Base-by-base conservation (phyloP, 2,113 vertebrate genomes). In the Embiotoca jacksoni region DNA sequence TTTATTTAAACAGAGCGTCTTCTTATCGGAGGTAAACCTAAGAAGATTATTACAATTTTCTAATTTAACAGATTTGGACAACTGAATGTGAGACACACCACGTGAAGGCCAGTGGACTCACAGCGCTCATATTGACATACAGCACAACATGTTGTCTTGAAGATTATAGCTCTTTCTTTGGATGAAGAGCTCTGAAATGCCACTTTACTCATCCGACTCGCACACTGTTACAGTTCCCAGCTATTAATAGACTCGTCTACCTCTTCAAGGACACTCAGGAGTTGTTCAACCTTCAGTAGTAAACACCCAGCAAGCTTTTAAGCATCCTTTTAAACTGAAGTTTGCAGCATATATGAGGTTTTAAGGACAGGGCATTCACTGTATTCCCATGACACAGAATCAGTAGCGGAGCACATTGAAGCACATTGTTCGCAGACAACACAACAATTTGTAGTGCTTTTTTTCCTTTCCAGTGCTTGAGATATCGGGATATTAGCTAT, bases 231-330 rank as follows among this genome's bases (percentile, higher is more conserved):
- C 73, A 78, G 41, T 78, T 70, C 53, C 2, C 16, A 2, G 63
- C 71, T 84, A 74, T 79, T 73, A 58, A 83, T 79, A 76, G 87
- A 76, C 74, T 23, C 37, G 5, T 76, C 75, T 76, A 3, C 68
- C 62, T 80, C 63, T 60, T 76, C 67, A 84, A 79, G 77, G 80
- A 75, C 80, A 37, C 60, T 56, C 32, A 23, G 0, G 55, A 64
- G 55, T 58, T 52, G 53, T 80, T 73, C 49, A 62, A 33, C 78
- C 86, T 66, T 62, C 50, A 6, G 69, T 59, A 5, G 55, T 53
- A 72, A 69, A 72, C 62, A 60, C 80, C 57, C 69, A 4, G 39
- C 57, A 78, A 41, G 36, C 70, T 66, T 52, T 65, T 75, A n/a
- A 6, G 49, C 7, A 3, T 50, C n/a, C 41, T 44, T 44, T 44